Evolutionary conservation across 2,888 invertebrate genomes (phyloP), one percentile per base, ranked within the genome.

Genomic region (Diarsia dahlii): DNA sequence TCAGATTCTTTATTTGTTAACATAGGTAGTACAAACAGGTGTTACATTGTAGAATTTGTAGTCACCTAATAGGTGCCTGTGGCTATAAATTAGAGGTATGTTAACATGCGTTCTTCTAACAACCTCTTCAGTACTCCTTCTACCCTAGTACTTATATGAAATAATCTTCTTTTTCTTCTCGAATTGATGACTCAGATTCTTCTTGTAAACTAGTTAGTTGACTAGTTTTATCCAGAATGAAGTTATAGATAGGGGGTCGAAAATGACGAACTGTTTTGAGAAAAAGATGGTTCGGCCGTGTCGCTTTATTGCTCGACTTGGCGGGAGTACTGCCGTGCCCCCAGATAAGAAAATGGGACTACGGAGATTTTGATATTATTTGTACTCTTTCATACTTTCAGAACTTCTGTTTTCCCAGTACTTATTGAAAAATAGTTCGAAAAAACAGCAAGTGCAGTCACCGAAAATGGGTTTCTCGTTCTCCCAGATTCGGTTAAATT

Each of bases 71-170:
- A n/a, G 46, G 54, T 46, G 34, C 10, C 70, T 46, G 12, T n/a
- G n/a, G 28, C 46, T 69, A 54, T 45, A 4, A 39, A 54, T 54
- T 54, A 5, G 28, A 28, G 28, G 28, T 28, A 34, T 34, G 0
- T 34, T 28, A 20, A 9, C 39, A 12, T 62, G 2, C n/a, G 45
- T 56, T 69, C 20, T 28, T 58, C 20, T 6, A 62, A n/a, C 50
- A 63, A 64, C 8, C 50, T 65, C 39, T 9, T 23, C 3, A 34
- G 8, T 20, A 34, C 15, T 18, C n/a, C 46, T 67, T n/a, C 12
- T 46, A n/a, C 12, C 67, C 46, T 68, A 39, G 77, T 76, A n/a
- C n/a, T n/a, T n/a, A n/a, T n/a, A 45, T 50, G 23, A 56, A 64
- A 50, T 58, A 39, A 56, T 60, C 23, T n/a, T 50, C 20, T n/a